phyloP scores from a whole-genome alignment of 1,140 invertebrate genomes.

The Drosophila elegans region DNA sequence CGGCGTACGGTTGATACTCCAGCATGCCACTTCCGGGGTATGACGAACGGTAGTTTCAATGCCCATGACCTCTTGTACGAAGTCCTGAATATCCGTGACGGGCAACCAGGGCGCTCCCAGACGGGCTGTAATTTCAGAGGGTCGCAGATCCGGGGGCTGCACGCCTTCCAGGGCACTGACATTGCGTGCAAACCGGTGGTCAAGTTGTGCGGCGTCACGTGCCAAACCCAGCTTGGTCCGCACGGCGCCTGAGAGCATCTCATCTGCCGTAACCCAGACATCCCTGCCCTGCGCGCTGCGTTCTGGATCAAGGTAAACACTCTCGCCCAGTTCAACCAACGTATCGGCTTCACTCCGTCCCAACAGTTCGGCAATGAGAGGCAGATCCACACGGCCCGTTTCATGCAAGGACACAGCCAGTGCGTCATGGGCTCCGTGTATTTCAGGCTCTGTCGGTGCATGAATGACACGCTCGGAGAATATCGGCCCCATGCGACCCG shows the following conservation, averaged over 20 bases:
- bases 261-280: slow-evolving; percentile 4
- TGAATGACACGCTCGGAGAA: slow-evolving; percentile 9
- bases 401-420: slow-evolving; percentile 12
- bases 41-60: slow-evolving; percentile 2
- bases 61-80: slow-evolving; percentile 5
- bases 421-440: slow-evolving; percentile 6
- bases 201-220: slow-evolving; percentile 2
- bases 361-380: slow-evolving; percentile 7
- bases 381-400: slow-evolving; percentile 3
- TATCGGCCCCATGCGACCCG: slow-evolving; percentile 2
- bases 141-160: slow-evolving; percentile 3
- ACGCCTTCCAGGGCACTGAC: slow-evolving; percentile 6
- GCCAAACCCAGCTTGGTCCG: not conserved
- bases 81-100: slow-evolving; percentile 5
- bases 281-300: slow-evolving; percentile 9
- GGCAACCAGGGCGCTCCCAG: slow-evolving; percentile 10
- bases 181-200: slow-evolving; percentile 2
- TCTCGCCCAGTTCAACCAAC: slow-evolving; percentile 5
- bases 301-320: slow-evolving; percentile 7
- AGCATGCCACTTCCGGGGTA: slow-evolving; percentile 11
- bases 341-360: slow-evolving; percentile 2
- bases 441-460: slow-evolving; percentile 7
- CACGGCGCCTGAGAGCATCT: slow-evolving; percentile 10
- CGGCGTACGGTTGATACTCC: slow-evolving; percentile 4
- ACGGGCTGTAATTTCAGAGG: slow-evolving; percentile 11